Conservation (phyloP, 2,888 invertebrate genomes). For the Sabatieria punctata region DNA sequence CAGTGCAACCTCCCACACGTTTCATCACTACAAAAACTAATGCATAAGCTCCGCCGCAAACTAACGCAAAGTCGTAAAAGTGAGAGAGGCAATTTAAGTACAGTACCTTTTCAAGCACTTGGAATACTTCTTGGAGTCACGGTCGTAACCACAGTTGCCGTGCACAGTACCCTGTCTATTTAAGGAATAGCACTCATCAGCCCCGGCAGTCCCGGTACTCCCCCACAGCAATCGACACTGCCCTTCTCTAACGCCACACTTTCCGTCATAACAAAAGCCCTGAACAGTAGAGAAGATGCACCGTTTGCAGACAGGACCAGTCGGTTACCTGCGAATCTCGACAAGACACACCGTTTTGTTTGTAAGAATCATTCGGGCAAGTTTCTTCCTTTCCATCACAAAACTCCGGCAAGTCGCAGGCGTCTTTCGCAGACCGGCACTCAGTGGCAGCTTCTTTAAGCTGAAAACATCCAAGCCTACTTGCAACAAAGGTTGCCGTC, state of each 20-base stretch:
- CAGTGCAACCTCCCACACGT: constrained; percentile 89
- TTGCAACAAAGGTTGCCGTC: no score
- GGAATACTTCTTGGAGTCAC: constrained; percentile 40
- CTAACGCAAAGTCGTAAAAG: no score
- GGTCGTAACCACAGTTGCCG: constrained; percentile 86
- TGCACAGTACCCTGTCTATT: constrained; percentile 57
- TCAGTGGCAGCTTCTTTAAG: constrained; percentile 56
- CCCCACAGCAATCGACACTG: constrained; percentile 90
- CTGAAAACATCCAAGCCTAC: constrained; percentile 48
- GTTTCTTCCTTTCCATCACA: constrained; percentile 83
- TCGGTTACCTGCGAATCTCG: no score
- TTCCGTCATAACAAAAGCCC: constrained; percentile 76
- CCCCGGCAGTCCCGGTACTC: constrained; percentile 62
- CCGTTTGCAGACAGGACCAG: background rate
- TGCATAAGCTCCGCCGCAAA: no score
- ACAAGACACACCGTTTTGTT: constrained; percentile 70
- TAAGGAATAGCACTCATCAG: constrained; percentile 61
- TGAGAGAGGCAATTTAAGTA: no score
- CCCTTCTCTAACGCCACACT: constrained; percentile 67
- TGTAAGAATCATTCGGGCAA: constrained; percentile 75
- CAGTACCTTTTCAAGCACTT: constrained; percentile 13
- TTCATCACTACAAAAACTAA: constrained; percentile 51
- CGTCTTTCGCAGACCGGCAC: constrained; percentile 63
- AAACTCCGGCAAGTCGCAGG: constrained; percentile 87
- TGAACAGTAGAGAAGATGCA: constrained; percentile 24